Evolutionary conservation across 2,888 invertebrate genomes (phyloP).

Genomic region (Scelioninae gen. 2): DNA sequence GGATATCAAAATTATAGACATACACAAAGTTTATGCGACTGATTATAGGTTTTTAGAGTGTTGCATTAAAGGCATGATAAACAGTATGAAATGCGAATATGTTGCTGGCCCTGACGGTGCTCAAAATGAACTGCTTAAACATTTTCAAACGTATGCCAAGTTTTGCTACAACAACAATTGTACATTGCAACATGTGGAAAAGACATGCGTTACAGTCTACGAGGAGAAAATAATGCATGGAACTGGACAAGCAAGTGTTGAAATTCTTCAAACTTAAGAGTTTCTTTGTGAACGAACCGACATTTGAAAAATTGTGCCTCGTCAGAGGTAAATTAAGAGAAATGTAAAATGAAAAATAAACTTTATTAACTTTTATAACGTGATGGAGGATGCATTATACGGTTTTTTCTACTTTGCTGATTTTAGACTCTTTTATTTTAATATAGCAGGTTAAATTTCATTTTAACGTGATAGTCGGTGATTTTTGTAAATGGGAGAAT

Average conservation of each 20-base stretch:
- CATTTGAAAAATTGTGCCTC: no score
- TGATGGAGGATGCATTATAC: no score
- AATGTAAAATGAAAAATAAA: slow-evolving; percentile 2
- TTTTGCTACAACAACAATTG: slow-evolving; percentile 76
- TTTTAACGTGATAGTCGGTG: no score
- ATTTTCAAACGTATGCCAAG: slow-evolving; percentile 80
- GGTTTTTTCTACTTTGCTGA: no score
- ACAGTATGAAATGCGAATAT: slow-evolving; percentile 78
- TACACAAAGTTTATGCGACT: slow-evolving; percentile 81
- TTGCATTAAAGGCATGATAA: slow-evolving; percentile 80
- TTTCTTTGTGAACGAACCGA: not conserved
- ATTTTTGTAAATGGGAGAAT: no score
- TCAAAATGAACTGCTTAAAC: slow-evolving; percentile 81
- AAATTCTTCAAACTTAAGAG: slow-evolving; percentile 49
- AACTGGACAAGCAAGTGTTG: slow-evolving; percentile 58
- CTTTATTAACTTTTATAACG: no score
- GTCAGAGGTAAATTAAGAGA: not conserved
- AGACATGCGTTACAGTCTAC: slow-evolving; percentile 64
- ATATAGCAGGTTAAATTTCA: no score
- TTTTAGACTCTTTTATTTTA: no score
- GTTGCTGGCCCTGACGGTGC: slow-evolving; percentile 88
- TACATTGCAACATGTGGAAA: slow-evolving; percentile 58
- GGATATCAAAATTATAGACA: slow-evolving; percentile 78
- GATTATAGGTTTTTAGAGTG: slow-evolving; percentile 85
- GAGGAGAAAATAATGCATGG: slow-evolving; percentile 51